Base-by-base conservation (phyloP, 1,140 invertebrate species). In the Lepidostoma basale region DNA sequence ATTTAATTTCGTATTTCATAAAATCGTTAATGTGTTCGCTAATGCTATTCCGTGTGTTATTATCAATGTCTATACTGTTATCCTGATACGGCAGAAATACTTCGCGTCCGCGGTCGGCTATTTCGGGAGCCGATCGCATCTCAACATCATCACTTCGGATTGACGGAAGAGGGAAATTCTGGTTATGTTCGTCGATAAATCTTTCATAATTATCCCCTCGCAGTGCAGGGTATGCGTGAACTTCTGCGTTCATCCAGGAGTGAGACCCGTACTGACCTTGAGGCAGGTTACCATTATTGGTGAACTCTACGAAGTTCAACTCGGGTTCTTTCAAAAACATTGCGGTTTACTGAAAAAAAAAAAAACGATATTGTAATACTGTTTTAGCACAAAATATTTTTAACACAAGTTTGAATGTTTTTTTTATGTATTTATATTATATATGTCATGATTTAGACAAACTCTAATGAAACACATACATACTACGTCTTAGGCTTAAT, bases 301-400 rank as follows among this genome's bases (percentile, higher is more conserved):
- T 36, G 10, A 68, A 28, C 54, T 72, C 52, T 16, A 39, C 18
- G 23, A 60, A 56, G 30, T 39, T 65, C 30, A 62, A 30, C 58
- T 68, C 70, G 2, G 62, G 70, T 39, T 72, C 70, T 60, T 63
- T 68, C 33, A 72, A 39, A 52, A 72, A 60, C 70, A 72, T 72
- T 25, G 44, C 62, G 66, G 44, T 52, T 30, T 10, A 28, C 70
- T 72, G 59, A 16, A 68, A 66, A n/a, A 66, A n/a, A 20, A 54
- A 18, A 14, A 20, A 47, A 14, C 16, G n/a, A 47, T 3, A 23
- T 23, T 8, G 20, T 47, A 47, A 18, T 47, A 20, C 22, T 20
- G 22, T 47, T 22, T n/a, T 40, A 40, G 9, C 22, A 47, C 22
- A 9, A 23, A 47, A 23, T 20, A 23, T 23, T 20, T 12, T n/a